These are phyloP conservation scores for Trochalopteron elliotii DNA, from an alignment of 2,113 vertebrate species.

Conservation along the genomic window DNA sequence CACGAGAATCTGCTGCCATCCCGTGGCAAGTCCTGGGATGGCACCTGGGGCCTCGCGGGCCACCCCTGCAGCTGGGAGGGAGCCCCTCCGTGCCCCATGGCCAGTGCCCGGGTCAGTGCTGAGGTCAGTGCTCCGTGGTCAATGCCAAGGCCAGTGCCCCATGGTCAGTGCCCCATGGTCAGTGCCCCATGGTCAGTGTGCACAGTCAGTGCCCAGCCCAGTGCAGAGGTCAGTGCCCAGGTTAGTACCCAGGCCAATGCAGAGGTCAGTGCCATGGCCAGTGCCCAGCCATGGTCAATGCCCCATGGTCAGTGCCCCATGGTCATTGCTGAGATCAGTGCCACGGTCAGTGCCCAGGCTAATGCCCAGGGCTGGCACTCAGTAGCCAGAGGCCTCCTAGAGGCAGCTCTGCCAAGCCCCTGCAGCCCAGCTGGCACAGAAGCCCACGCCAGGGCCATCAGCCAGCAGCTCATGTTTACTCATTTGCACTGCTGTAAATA, in stretches of 20 bases:
- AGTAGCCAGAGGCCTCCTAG: neutral
- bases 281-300: no score
- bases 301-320: neutral
- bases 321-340: neutral
- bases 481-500: neutral
- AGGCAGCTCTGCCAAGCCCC: neutral
- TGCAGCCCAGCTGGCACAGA: neutral
- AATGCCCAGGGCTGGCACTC: neutral
- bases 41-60: neutral
- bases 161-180: no score
- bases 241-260: no score
- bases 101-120: neutral
- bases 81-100: neutral
- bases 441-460: neutral
- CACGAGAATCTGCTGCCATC: constrained; percentile 36
- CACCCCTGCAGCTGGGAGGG: neutral
- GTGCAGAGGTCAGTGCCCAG: neutral
- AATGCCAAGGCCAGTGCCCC: neutral
- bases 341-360: neutral
- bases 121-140: neutral
- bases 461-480: neutral
- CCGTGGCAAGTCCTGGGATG: neutral
- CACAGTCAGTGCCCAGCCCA: neutral
- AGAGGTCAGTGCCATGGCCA: neutral
- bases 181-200: neutral